Evolutionary conservation across 2,113 vertebrate species (phyloP).

Genomic region (Argyrosomus japonicus): DNA sequence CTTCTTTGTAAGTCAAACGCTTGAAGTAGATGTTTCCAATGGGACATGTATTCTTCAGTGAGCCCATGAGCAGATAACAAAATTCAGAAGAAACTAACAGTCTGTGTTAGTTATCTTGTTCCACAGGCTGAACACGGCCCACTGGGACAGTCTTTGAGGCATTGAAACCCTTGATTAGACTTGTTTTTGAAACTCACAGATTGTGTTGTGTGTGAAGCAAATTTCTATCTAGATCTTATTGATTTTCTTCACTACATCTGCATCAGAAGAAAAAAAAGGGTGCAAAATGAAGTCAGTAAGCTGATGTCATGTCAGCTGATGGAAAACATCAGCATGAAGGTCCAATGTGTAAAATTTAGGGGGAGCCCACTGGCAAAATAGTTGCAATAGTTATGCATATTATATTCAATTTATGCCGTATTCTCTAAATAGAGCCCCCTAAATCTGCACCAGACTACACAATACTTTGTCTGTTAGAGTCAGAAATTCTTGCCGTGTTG

Average conservation of each 20-base stretch:
- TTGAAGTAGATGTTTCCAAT: not conserved
- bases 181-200: not conserved
- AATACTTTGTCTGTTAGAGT: too few relatives aligned
- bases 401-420: too few relatives aligned
- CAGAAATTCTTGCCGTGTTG: too few relatives aligned
- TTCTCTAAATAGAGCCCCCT: too few relatives aligned
- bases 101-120: not conserved
- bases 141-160: conserved; percentile 2
- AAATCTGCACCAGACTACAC: too few relatives aligned
- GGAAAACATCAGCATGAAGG: not conserved
- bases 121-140: not conserved
- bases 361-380: too few relatives aligned
- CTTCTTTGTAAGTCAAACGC: not conserved
- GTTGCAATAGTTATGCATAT: not conserved
- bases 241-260: not conserved
- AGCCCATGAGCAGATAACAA: not conserved
- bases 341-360: too few relatives aligned
- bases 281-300: not conserved
- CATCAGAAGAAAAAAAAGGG: not conserved
- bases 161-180: not conserved
- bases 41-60: not conserved
- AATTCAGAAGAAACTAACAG: not conserved
- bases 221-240: not conserved
- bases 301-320: too few relatives aligned
- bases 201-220: not conserved